Evolutionary conservation across 2,888 invertebrate species (phyloP).

Genomic region (Calephelis perditalis): DNA sequence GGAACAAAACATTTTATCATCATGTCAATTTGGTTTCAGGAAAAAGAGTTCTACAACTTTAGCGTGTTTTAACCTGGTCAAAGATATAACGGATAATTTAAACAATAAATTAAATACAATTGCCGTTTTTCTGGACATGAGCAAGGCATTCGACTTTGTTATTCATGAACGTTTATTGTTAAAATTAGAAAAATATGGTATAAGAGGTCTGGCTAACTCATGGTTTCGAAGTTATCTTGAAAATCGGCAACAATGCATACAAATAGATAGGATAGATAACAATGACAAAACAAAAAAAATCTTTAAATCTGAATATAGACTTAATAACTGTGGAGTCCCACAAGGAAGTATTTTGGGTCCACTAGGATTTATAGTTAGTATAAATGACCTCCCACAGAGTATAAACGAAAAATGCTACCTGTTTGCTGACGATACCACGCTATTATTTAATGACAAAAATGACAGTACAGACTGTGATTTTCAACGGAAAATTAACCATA

Average conservation of each 20-base stretch:
- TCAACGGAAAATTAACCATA: constrained; percentile 3
- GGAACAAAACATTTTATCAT: background rate
- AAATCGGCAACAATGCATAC: background rate
- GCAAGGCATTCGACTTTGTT: background rate
- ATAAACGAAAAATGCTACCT: background rate
- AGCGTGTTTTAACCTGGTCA: background rate
- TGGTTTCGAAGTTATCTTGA: background rate
- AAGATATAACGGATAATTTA: background rate
- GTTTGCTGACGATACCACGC: background rate
- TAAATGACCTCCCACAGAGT: too few relatives aligned
- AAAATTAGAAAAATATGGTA: background rate
- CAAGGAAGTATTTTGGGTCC: background rate
- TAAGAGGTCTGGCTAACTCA: constrained; percentile 1
- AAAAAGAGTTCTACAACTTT: too few relatives aligned
- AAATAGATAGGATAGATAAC: background rate
- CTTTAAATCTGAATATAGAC: background rate
- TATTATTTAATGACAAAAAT: background rate
- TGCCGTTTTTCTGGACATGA: background rate
- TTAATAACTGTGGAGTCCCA: background rate
- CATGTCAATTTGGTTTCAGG: background rate
- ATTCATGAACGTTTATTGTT: background rate
- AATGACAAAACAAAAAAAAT: background rate
- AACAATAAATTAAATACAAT: background rate
- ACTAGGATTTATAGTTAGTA: background rate
- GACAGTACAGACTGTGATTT: background rate